Conservation (phyloP, 2,797 vertebrate species). For the Brachyalestes nurse region DNA sequence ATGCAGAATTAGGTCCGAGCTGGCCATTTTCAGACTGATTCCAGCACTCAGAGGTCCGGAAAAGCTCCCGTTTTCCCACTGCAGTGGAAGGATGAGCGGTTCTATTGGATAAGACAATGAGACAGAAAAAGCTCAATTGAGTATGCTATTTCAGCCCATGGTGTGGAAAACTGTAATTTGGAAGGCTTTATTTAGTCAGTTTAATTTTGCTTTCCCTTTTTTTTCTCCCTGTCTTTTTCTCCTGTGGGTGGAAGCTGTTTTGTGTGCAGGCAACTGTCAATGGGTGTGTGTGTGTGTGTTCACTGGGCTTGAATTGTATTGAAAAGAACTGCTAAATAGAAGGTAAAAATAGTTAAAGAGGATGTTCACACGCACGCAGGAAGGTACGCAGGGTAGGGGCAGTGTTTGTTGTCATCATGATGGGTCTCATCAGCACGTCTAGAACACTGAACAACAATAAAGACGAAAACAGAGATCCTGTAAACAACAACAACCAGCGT, state of each 20-base stretch:
- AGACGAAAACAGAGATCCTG: not conserved
- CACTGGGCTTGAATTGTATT: not conserved
- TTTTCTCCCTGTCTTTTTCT: not conserved
- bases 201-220: constrained; percentile 34
- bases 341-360: constrained; percentile 19
- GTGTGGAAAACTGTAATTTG: constrained; percentile 56
- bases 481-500: not conserved
- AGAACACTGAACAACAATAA: not conserved
- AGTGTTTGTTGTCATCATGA: not conserved
- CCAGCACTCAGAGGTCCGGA: not conserved
- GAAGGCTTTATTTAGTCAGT: constrained; percentile 42
- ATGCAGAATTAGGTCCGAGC: not conserved
- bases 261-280: not conserved
- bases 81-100: constrained; percentile 40
- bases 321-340: constrained; percentile 22
- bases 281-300: not conserved
- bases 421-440: not conserved
- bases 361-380: not conserved
- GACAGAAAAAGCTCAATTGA: constrained; percentile 25
- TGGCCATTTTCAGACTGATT: not conserved
- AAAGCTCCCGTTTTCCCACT: constrained; percentile 10
- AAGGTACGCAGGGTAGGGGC: not conserved
- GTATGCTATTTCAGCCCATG: constrained; percentile 43
- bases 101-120: constrained; percentile 41
- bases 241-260: constrained; percentile 12